Conservation (phyloP, 2,797 vertebrate genomes). For the Bovichtus diacanthus region DNA sequence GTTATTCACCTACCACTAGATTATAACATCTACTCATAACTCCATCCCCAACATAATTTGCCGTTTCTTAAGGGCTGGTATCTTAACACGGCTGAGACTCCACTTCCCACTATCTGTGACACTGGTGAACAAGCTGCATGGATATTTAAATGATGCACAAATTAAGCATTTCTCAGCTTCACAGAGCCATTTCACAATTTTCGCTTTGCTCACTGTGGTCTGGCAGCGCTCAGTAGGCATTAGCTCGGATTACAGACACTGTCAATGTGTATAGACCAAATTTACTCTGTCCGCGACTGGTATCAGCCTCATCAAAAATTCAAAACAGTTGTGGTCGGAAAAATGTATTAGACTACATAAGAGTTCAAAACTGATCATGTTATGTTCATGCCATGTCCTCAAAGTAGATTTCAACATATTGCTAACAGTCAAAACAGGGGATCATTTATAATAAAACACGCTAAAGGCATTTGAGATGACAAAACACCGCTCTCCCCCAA, state of each 20-base stretch:
- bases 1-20: constrained; percentile 10
- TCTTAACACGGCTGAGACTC: constrained; percentile 2
- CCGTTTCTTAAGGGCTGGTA: neutral
- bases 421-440: constrained; percentile 1
- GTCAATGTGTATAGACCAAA: constrained; percentile 6
- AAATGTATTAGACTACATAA: neutral
- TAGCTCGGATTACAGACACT: constrained; percentile 9
- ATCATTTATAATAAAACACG: neutral
- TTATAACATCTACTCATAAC: neutral
- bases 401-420: neutral
- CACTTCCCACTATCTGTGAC: constrained; percentile 9
- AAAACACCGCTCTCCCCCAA: neutral
- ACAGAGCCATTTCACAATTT: neutral
- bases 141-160: constrained; percentile 32
- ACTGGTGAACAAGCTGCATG: constrained; percentile 22
- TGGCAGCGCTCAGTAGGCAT: constrained; percentile 15
- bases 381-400: neutral
- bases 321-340: neutral
- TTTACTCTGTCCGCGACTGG: neutral
- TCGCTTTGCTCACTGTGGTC: neutral
- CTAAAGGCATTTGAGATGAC: constrained; percentile 24
- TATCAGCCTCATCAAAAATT: constrained; percentile 18
- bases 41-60: neutral
- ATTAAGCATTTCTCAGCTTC: constrained; percentile 25
- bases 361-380: neutral